Percentiles rank a stretch among this genome's conserved stretches.
Conservation (phyloP, 2,113 vertebrate genomes). For the Gavialis gangeticus region DNA sequence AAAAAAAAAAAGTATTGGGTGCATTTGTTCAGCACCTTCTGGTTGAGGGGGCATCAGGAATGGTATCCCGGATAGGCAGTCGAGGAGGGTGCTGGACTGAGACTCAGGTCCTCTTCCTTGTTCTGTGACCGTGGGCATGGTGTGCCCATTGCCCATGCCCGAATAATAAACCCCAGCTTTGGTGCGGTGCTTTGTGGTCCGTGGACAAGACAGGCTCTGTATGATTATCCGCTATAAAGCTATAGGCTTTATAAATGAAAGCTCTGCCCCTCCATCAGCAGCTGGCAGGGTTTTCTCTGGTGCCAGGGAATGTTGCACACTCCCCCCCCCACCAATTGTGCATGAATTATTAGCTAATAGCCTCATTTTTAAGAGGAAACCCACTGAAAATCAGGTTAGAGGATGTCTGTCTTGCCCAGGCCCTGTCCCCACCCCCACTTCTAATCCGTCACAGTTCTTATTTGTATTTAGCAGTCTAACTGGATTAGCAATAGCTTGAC, state of each 20-base stretch:
- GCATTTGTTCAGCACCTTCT: neutral
- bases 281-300: neutral
- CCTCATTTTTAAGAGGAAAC: neutral
- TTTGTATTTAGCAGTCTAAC: constrained; percentile 59
- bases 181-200: neutral
- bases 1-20: neutral
- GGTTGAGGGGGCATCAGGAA: neutral
- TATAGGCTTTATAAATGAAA: neutral
- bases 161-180: neutral
- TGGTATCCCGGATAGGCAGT: neutral
- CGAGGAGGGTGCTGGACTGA: neutral
- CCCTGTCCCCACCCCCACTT: constrained; percentile 33
- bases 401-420: constrained; percentile 45
- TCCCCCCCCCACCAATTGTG: constrained; percentile 16
- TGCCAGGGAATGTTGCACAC: neutral
- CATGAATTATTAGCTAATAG: constrained; percentile 43
- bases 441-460: constrained; percentile 47
- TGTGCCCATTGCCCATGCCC: neutral
- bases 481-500: constrained; percentile 32
- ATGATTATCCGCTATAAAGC: neutral
- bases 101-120: neutral
- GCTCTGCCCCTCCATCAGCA: neutral
- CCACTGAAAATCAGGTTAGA: constrained; percentile 34
- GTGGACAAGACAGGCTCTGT: neutral
- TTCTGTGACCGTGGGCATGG: neutral